A percentile compares a stretch with the other conserved stretches of the same genome.
phyloP scores from a whole-genome alignment of 1,140 invertebrate species.

The Euura saliciscinereae region DNA sequence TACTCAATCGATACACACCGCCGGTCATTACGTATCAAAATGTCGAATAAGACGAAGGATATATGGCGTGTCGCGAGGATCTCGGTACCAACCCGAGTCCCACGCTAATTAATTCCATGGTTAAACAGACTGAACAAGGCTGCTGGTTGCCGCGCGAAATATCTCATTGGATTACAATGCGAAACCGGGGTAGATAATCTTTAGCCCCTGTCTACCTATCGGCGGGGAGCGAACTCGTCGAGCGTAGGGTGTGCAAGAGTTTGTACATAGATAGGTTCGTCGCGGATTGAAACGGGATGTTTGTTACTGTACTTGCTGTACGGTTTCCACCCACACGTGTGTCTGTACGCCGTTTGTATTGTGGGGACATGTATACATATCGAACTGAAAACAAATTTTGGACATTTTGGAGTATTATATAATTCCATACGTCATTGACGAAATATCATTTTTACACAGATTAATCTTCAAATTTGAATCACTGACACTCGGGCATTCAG shows the following conservation, averaged over 20 bases:
- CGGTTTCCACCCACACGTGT: no score
- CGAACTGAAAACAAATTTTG: no score
- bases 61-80: background rate
- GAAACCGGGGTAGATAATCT: slow-evolving; percentile 11
- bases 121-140: slow-evolving; percentile 5
- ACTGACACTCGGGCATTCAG: no score
- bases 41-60: background rate
- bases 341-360: no score
- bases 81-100: background rate
- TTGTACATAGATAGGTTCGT: background rate
- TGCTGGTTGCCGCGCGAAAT: background rate
- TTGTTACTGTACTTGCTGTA: background rate
- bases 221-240: background rate
- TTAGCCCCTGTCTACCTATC: slow-evolving; percentile 7
- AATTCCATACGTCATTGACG: no score
- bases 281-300: background rate
- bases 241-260: background rate
- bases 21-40: no score
- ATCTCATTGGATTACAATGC: slow-evolving; percentile 15
- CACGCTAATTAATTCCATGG: slow-evolving; percentile 8
- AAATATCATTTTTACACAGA: no score
- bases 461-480: no score
- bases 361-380: no score
- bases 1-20: no score
- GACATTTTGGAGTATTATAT: no score